Conservation (phyloP, 2,888 invertebrate genomes). For the Campopleginae sp. region DNA sequence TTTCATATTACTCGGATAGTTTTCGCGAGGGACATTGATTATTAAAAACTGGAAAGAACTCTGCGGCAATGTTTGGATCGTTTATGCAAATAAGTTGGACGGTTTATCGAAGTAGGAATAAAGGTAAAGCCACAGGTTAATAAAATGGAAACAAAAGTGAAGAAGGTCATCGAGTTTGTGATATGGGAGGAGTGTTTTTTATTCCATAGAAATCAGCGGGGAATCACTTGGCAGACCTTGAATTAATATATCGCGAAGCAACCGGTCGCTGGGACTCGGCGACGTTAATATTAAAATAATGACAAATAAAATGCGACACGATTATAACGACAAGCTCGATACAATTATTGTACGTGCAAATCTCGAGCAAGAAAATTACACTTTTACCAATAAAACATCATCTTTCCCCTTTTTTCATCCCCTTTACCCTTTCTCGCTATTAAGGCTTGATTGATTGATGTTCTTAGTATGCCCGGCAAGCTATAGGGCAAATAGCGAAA, state of each 20-base stretch:
- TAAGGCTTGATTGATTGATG: too few relatives aligned
- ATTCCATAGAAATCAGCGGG: slow-evolving; percentile 10
- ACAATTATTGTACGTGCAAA: not conserved
- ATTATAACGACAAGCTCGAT: not conserved
- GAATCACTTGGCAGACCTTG: slow-evolving; percentile 39
- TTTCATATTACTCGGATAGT: not conserved
- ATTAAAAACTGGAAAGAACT: not conserved
- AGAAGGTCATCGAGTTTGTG: slow-evolving; percentile 15
- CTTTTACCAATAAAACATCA: not conserved
- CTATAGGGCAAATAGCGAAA: too few relatives aligned
- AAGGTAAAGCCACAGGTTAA: not conserved
- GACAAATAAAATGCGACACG: not conserved
- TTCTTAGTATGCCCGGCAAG: too few relatives aligned
- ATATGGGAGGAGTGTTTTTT: slow-evolving; percentile 2
- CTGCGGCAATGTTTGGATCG: not conserved
- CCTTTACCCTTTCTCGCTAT: too few relatives aligned
- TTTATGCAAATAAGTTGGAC: not conserved
- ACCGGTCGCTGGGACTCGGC: not conserved
- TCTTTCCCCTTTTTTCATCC: slow-evolving; percentile 28
- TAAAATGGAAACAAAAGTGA: slow-evolving; percentile 12
- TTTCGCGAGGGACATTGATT: not conserved
- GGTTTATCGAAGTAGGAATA: not conserved
- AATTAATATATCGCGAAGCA: slow-evolving; percentile 33
- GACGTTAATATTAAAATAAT: slow-evolving; percentile 27
- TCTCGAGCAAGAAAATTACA: slow-evolving; percentile 28